Base-by-base conservation (phyloP, 1,140 invertebrate genomes). In the Drosophila jambulina region DNA sequence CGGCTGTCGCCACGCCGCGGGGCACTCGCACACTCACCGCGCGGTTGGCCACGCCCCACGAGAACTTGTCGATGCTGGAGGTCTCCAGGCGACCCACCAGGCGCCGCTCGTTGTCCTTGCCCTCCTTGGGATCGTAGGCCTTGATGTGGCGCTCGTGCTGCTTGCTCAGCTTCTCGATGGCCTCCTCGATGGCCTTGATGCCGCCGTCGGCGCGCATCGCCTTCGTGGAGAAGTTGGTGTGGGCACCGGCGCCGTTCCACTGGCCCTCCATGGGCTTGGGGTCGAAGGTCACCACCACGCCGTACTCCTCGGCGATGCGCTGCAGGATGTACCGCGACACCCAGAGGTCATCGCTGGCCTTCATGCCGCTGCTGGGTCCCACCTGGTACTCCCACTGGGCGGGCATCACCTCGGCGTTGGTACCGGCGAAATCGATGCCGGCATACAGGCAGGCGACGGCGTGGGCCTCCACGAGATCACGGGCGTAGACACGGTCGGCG, bases 391-490 rank as follows among this genome's bases (percentile, higher is more conserved):
- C 91, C 93, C 94, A 94, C 86, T 97, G 97, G 19, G 96, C 96
- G 17, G 97, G 97, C 97, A 98, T 98, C 17, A 98, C 98, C 93
- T 99, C 98, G 8, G 97, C 98, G 90, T 99, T 99, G 8, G 96
- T 97, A 21, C 98, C 98, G 43, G 95, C 95, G 75, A 99, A 97
- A 42, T 97, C 96, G 45, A 99, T 95, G 29, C 98, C 98, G 69
- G 98, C 97, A 88, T 98, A 98, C 1, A 99, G 93, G 86, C 97
- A 98, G 78, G 95, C 95, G 75, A 95, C 94, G 65, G 95, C 95
- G 88, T 98, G 98, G 27, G 97, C 96, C 92, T 98, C 97, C 0
- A 98, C 96, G 60, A 99, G 96, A 93, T 99, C 98, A 25, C 99
- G 95, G 1, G 97, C 99, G 74, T 97, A 97, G 0, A 98, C 98